Conservation (phyloP, 2,888 invertebrate genomes). For the Cylindroiulus punctatus region DNA sequence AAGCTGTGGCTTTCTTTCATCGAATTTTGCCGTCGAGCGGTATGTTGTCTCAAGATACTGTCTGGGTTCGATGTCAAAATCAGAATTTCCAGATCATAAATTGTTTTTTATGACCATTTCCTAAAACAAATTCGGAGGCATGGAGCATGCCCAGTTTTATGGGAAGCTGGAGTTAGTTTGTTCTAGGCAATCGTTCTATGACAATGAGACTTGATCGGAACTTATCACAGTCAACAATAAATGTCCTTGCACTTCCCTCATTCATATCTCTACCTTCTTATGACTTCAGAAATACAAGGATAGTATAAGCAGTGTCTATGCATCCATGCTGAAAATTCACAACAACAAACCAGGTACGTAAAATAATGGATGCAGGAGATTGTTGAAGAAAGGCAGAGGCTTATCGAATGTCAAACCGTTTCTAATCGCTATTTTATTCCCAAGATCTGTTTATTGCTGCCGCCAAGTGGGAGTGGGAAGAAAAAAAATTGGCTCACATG, state of each 20-base stretch:
- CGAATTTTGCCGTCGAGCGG: conserved; percentile 15
- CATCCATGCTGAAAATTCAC: conserved; percentile 43
- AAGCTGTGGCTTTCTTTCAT: conserved; percentile 36
- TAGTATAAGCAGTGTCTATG: background rate
- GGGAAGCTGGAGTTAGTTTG: too few species aligned
- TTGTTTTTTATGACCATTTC: too few species aligned
- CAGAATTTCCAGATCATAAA: too few species aligned
- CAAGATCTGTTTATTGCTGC: background rate
- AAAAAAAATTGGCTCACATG: background rate
- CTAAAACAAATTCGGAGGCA: too few species aligned
- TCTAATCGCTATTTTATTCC: background rate
- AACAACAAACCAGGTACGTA: conserved; percentile 31
- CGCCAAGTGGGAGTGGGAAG: conserved; percentile 42
- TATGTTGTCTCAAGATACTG: too few species aligned
- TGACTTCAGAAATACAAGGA: background rate
- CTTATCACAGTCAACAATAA: too few species aligned
- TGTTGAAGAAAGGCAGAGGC: too few species aligned
- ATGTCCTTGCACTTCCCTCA: background rate
- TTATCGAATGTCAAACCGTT: background rate
- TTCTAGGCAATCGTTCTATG: too few species aligned
- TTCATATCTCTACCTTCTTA: background rate
- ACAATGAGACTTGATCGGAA: too few species aligned
- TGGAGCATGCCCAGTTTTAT: too few species aligned
- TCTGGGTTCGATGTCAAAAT: too few species aligned
- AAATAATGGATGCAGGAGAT: background rate